Evolutionary conservation across 37 sponge, comb jelly and placozoan genomes (phyloP), one percentile per base, ranked within the genome.

Genomic region (Haliclona indistincta): DNA sequence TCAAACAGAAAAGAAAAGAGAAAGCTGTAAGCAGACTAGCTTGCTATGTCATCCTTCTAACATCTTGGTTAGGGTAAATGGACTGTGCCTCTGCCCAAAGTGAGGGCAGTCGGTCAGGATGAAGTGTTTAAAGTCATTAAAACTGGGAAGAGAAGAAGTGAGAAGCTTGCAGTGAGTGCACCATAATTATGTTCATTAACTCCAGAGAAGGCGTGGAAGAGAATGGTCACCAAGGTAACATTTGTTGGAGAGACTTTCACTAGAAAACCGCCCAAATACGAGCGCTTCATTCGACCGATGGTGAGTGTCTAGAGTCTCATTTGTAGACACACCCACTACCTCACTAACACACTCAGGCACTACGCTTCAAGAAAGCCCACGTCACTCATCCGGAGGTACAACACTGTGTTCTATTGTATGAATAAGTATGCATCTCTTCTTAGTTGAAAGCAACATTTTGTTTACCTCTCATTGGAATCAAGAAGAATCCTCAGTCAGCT

Each of bases 1-100:
- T 99, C 30, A 99, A 99, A 45, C 99, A 99, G 82, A 99, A 99
- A 75, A 87, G 99, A 42, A 99, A 99, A 43, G 99, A 99, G 81
- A 99, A 99, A 70, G 99, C 99, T 75, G 95, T 95, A 42, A 87
- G 77, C 23, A 2, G 29, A 36, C n/a, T 4, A 34, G 20, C 38
- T 54, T n/a, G 19, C 2, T 7, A 32, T 3, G 15, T 3, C 35
- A 35, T 22, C 3, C 43, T 52, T 36, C 51, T 44, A n/a, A 10
- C 32, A 33, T 4, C 41, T 53, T 1, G 22, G 34, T 5, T 53
- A 95, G 88, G 99, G 99, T 66, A 99, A 99, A 66, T 99, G 99
- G 99, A 90, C 88, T 62, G 99, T 99, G 19, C 99, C 99, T 13
- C 74, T 99, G 23, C 97, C 99, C 23, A 96, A 99, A 72, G 99